Conservation (phyloP, 2,797 vertebrate genomes). For the Xerus rutilus region DNA sequence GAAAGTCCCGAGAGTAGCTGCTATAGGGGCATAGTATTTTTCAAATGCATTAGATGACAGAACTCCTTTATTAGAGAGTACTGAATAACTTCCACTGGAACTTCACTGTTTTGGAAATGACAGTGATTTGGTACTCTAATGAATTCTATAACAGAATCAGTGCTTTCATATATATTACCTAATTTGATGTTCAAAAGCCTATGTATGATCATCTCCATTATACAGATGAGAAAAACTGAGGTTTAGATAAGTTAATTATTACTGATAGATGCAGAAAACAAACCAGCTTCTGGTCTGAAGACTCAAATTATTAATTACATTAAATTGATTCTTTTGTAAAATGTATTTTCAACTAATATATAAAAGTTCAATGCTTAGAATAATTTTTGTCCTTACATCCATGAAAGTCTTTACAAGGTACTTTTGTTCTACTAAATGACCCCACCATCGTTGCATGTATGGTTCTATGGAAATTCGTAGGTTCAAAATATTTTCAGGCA, state of each 20-base stretch:
- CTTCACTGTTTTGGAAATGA: not conserved
- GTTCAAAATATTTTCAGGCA: constrained; percentile 20
- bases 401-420: not conserved
- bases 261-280: not conserved
- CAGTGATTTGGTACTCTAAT: not conserved
- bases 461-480: constrained; percentile 8
- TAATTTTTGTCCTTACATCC: constrained; percentile 21
- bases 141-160: not conserved
- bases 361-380: not conserved
- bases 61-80: not conserved
- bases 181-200: not conserved
- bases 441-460: not conserved
- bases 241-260: not conserved
- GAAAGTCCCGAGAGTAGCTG: not conserved
- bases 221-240: not conserved
- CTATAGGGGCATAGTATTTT: not conserved
- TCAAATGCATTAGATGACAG: not conserved
- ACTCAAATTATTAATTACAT: not conserved
- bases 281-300: not conserved
- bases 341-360: constrained; percentile 31
- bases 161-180: not conserved
- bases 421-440: constrained; percentile 45
- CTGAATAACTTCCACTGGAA: not conserved
- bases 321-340: constrained; percentile 43
- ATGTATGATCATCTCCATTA: not conserved